Evolutionary conservation across 2,113 vertebrate genomes (phyloP).

Genomic region (Chloropsis cyanopogon): DNA sequence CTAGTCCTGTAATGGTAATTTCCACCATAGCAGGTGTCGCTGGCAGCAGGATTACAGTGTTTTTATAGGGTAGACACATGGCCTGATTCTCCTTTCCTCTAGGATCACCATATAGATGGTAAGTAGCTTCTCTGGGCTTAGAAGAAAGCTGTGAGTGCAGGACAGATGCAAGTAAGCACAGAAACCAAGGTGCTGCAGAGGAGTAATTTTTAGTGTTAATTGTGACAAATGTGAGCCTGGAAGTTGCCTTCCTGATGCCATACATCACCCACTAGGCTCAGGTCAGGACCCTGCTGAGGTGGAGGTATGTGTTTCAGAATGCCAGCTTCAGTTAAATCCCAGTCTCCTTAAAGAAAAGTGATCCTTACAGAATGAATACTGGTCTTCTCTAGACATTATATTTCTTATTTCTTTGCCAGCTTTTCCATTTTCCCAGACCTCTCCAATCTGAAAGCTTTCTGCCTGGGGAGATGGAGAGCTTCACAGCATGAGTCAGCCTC

Average conservation of each 20-base stretch:
- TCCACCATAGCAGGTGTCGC: background rate
- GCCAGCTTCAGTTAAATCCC: background rate
- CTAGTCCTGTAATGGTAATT: background rate
- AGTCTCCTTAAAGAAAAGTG: background rate
- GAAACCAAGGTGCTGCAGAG: background rate
- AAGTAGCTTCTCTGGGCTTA: background rate
- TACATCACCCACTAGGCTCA: background rate
- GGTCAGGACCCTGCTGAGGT: background rate
- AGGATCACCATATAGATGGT: accelerated
- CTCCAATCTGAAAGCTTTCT: background rate
- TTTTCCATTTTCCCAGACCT: background rate
- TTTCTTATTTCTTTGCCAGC: background rate
- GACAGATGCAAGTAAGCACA: background rate
- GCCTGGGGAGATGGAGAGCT: background rate
- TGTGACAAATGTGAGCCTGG: background rate
- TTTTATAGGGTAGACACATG: background rate
- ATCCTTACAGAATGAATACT: background rate
- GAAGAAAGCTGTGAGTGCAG: background rate
- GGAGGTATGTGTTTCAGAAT: background rate
- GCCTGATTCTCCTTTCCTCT: background rate
- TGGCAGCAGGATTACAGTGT: background rate
- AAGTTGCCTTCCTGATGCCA: background rate
- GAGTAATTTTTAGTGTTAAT: background rate
- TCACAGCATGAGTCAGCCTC: background rate
- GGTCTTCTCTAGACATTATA: background rate